These are phyloP conservation scores for Acrocephalus scirpaceus DNA, from an alignment of 2,797 vertebrate species.

Conservation along the genomic window DNA sequence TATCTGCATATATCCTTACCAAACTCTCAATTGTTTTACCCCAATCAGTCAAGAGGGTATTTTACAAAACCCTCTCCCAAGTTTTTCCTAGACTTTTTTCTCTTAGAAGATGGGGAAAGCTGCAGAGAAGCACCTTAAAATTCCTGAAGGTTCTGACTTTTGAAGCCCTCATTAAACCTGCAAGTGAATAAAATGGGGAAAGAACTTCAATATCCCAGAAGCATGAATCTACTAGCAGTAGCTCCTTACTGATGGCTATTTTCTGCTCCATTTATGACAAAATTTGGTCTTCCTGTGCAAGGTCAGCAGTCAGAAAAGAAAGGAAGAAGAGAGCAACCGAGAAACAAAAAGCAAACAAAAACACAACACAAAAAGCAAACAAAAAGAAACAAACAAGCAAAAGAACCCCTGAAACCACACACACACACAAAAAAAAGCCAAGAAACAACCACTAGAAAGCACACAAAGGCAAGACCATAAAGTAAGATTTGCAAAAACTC, in stretches of 20 bases:
- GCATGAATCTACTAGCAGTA: background rate
- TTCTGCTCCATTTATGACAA: background rate
- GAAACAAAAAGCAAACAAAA: background rate
- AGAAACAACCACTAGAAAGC: background rate
- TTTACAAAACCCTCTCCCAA: background rate
- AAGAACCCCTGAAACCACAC: background rate
- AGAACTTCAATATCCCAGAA: background rate
- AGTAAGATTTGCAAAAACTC: background rate
- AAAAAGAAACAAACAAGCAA: background rate
- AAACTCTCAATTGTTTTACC: background rate
- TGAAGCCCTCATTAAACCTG: background rate
- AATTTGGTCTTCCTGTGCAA: background rate
- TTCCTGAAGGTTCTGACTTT: background rate
- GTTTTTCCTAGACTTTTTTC: background rate
- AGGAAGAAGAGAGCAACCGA: background rate
- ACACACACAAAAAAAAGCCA: background rate
- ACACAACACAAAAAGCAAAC: accelerated
- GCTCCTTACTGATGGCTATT: background rate
- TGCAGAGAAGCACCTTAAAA: background rate
- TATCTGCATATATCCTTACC: background rate
- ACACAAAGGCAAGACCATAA: background rate
- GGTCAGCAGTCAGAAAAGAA: background rate
- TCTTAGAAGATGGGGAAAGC: background rate
- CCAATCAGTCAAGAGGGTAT: background rate
- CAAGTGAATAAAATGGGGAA: background rate